A percentile compares a stretch with the other conserved stretches of the same genome.
These are phyloP conservation scores for Chironomus tentans DNA, from an alignment of 2,888 invertebrate species.

Conservation along the genomic window DNA sequence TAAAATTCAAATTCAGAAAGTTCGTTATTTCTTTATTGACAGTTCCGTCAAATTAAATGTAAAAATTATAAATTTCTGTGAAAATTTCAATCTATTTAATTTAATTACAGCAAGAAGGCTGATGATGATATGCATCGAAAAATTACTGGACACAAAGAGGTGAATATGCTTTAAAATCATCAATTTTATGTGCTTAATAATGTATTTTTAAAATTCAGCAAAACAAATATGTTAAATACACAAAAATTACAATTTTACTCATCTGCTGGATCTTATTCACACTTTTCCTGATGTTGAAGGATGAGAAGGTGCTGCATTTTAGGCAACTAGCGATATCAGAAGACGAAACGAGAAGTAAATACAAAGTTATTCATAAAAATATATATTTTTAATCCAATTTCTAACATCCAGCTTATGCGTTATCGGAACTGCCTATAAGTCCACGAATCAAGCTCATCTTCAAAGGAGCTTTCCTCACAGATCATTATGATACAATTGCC, in stretches of 20 bases:
- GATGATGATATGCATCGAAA: background rate
- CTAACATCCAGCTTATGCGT: conserved; percentile 31
- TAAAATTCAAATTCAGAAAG: no score
- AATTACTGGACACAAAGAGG: no score
- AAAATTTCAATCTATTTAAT: background rate
- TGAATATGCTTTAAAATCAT: background rate
- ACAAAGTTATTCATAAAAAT: background rate
- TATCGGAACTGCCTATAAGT: conserved; percentile 33
- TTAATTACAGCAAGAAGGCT: background rate
- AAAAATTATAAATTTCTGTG: background rate
- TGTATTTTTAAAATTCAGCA: conserved; percentile 33
- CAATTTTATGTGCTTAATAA: background rate
- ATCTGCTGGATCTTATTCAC: conserved; percentile 24
- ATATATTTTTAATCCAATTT: background rate
- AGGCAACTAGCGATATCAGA: conserved; percentile 29
- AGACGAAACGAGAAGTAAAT: conserved; percentile 38
- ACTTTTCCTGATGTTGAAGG: conserved; percentile 31
- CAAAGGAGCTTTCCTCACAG: conserved; percentile 47
- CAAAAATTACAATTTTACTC: conserved; percentile 43
- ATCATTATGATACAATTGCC: conserved; percentile 28
- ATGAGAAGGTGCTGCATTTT: conserved; percentile 29
- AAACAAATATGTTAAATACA: conserved; percentile 37
- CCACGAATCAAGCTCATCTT: conserved; percentile 43
- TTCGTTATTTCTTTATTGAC: no score
- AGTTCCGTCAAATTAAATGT: no score